Base-by-base conservation (phyloP, 2,888 invertebrate genomes). In the Pristionchus entomophagus region DNA sequence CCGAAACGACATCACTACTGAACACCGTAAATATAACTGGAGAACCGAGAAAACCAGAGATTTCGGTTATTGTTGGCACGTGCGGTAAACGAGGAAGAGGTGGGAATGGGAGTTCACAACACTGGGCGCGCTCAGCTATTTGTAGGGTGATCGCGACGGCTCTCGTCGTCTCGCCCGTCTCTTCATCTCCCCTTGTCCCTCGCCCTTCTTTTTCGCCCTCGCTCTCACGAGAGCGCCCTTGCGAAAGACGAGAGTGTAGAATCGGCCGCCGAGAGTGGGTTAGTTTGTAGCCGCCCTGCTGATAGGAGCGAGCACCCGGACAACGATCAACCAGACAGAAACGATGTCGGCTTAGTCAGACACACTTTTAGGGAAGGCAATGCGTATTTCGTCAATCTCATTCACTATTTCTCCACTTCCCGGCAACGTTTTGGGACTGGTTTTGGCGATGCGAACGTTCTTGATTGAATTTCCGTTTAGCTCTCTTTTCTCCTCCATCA, bases 121-220 rank as follows among this genome's bases (percentile, higher is more conserved):
- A 45, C 22, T 45, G 6, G 8, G 22, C 73, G 41, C 41, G n/a
- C 73, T 45, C 41, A n/a, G 73, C 73, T 73, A 73, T 73, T 73
- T 73, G 73, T 73, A 73, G 41, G 73, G 73, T 73, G 73, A n/a
- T 73, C 73, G 73, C n/a, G 10, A 5, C 3, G 8, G 4, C 73
- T 45, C 73, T 10, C 26, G 0, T 41, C 32, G n/a, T 73, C 73
- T 41, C 12, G 0, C 6, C 69, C 8, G 12, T n/a, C 73, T 73
- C 73, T n/a, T 22, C 65, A 17, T 35, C 38, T 22, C 12, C 35
- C 65, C 19, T 22, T 4, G 32, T 69, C 35, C 22, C 65, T 35
- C 65, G 22, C 32, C 65, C 22, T n/a, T n/a, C 38, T 26, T 38
- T 26, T 29, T 29, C 1, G 12, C 19, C 65, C 12, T 26, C 29